Evolutionary conservation across 2,888 invertebrate genomes (phyloP).

Genomic region (Nomada fabriciana): DNA sequence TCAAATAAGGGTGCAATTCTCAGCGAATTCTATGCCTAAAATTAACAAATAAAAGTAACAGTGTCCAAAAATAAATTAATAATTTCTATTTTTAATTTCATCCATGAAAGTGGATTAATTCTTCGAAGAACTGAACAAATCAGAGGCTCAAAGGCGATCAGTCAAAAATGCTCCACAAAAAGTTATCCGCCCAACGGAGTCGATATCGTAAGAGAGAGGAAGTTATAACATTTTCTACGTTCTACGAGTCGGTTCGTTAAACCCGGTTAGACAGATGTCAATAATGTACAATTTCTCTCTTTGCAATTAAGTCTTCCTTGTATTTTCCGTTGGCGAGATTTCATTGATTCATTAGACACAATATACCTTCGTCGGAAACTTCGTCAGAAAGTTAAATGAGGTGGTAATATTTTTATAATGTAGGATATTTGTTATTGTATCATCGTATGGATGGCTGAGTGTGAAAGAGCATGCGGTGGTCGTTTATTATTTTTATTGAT

Average conservation of each 20-base stretch:
- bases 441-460: too few relatives aligned
- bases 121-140: not conserved
- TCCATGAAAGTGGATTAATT: not conserved
- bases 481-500: too few relatives aligned
- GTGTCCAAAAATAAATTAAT: not conserved
- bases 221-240: slow-evolving; percentile 7
- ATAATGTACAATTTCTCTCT: slow-evolving; percentile 25
- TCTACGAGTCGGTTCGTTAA: slow-evolving; percentile 29
- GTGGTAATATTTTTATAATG: slow-evolving; percentile 10
- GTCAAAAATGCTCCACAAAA: not conserved
- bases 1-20: too few relatives aligned
- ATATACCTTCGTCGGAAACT: slow-evolving; percentile 4
- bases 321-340: not conserved
- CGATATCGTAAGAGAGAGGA: not conserved
- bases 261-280: slow-evolving; percentile 30
- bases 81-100: not conserved
- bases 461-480: too few relatives aligned
- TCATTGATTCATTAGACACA: not conserved
- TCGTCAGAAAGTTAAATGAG: slow-evolving; percentile 13
- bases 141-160: not conserved
- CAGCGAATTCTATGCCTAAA: too few relatives aligned
- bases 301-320: slow-evolving; percentile 30
- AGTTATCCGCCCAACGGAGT: not conserved
- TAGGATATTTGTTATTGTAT: too few relatives aligned
- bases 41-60: too few relatives aligned